Evolutionary conservation across 2,888 invertebrate species (phyloP).

Genomic region (Gordius sp.): DNA sequence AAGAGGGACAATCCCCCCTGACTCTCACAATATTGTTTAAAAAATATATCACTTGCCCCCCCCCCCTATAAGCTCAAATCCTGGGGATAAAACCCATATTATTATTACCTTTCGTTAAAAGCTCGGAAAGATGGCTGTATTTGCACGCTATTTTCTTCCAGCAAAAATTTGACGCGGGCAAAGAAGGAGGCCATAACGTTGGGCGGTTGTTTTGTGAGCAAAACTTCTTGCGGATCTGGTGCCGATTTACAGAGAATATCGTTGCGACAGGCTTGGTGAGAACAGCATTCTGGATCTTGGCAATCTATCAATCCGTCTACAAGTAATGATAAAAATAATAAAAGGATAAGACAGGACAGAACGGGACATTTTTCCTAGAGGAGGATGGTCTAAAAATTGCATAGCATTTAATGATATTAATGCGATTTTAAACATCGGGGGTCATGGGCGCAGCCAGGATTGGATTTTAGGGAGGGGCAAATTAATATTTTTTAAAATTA

Average conservation of each 20-base stretch:
- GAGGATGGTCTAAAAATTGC: not conserved
- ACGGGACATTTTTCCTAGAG: too few relatives aligned
- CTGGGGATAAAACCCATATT: too few relatives aligned
- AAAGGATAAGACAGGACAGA: not conserved
- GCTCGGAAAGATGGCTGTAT: constrained; percentile 87
- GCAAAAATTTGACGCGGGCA: constrained; percentile 81
- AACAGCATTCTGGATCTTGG: constrained; percentile 87
- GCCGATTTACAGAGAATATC: constrained; percentile 81
- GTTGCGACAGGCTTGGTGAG: constrained; percentile 27
- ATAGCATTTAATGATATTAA: not conserved
- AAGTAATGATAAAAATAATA: constrained; percentile 19
- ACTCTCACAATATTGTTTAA: too few relatives aligned
- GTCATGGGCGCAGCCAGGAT: too few relatives aligned
- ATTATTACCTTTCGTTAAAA: constrained; percentile 79
- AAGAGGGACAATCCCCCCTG: too few relatives aligned
- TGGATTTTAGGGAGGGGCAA: too few relatives aligned
- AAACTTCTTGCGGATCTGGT: constrained; percentile 79
- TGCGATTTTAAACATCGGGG: too few relatives aligned
- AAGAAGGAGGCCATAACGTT: constrained; percentile 87
- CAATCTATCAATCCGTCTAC: constrained; percentile 92
- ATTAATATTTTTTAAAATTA: too few relatives aligned
- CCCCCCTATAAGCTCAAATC: too few relatives aligned
- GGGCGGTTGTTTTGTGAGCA: constrained; percentile 76
- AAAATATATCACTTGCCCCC: too few relatives aligned
- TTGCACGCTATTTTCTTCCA: constrained; percentile 92